Percentiles rank a stretch among this genome's conserved stretches.
These are phyloP conservation scores for Enchytraeus crypticus DNA, from an alignment of 2,888 invertebrate species.

Conservation along the genomic window DNA sequence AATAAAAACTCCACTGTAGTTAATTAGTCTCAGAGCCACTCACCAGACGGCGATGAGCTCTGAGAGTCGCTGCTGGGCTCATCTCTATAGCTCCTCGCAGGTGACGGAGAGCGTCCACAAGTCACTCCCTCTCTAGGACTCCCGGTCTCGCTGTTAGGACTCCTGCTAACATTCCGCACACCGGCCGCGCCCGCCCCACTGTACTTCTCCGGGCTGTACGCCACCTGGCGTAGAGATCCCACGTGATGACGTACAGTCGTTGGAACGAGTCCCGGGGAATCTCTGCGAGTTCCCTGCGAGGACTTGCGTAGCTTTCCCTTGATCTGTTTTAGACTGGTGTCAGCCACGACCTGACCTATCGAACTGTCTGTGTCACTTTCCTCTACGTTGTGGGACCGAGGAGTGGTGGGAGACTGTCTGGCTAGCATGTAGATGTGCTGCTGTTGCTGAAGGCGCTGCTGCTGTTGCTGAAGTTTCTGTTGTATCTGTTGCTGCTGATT, in stretches of 20 bases:
- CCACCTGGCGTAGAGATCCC: too few relatives aligned
- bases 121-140: too few relatives aligned
- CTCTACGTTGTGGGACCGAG: not conserved
- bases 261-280: not conserved
- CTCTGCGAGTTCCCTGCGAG: not conserved
- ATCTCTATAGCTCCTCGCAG: too few relatives aligned
- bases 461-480: not conserved
- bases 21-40: too few relatives aligned
- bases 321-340: not conserved
- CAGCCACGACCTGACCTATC: not conserved
- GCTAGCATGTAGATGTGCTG: not conserved
- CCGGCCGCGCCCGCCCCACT: too few relatives aligned
- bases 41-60: too few relatives aligned
- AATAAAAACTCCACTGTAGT: too few relatives aligned
- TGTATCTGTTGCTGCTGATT: not conserved
- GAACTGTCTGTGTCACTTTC: not conserved
- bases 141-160: too few relatives aligned
- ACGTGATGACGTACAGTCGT: conserved; percentile 1
- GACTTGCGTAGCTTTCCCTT: not conserved
- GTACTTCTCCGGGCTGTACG: too few relatives aligned
- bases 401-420: not conserved
- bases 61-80: too few relatives aligned
- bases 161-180: too few relatives aligned
- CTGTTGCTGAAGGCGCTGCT: not conserved
- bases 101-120: too few relatives aligned